Percentiles rank a stretch among this genome's conserved stretches.
Conservation (phyloP, 2,113 vertebrate genomes). For the Erinaceus europaeus region DNA sequence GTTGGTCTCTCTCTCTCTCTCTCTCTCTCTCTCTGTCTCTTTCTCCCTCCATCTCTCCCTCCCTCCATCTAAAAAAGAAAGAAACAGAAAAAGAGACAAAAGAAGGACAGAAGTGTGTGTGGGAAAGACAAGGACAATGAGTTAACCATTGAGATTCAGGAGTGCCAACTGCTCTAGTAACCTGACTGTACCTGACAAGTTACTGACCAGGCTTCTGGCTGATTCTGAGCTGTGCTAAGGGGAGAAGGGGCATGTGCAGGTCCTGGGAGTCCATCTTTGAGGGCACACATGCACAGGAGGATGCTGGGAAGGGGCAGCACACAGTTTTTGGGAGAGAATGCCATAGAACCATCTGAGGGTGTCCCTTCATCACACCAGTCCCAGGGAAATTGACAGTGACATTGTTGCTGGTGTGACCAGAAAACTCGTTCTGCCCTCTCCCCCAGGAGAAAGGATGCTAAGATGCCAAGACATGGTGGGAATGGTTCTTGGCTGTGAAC, state of each 20-base stretch:
- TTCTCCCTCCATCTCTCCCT: too few relatives aligned
- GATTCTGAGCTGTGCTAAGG: not conserved
- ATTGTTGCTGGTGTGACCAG: not conserved
- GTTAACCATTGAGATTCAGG: not conserved
- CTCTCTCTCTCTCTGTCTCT: too few relatives aligned
- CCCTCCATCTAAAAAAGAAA: not conserved
- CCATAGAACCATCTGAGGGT: not conserved
- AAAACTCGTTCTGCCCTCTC: not conserved
- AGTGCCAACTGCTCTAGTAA: not conserved
- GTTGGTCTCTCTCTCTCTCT: too few relatives aligned
- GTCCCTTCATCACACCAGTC: not conserved
- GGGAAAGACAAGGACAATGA: not conserved
- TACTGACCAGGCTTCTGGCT: not conserved
- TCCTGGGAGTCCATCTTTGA: not conserved
- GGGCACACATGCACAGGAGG: not conserved
- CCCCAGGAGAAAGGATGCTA: not conserved
- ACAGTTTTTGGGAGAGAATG: not conserved
- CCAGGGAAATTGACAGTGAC: not conserved
- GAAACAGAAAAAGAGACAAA: not conserved
- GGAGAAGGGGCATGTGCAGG: not conserved
- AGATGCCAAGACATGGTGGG: not conserved
- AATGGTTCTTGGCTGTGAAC: too few relatives aligned
- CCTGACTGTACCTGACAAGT: fast-evolving
- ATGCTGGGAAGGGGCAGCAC: not conserved
- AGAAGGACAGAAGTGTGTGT: not conserved